Evolutionary conservation across 1,140 invertebrate species (phyloP).

Genomic region (Chelonus insularis): DNA sequence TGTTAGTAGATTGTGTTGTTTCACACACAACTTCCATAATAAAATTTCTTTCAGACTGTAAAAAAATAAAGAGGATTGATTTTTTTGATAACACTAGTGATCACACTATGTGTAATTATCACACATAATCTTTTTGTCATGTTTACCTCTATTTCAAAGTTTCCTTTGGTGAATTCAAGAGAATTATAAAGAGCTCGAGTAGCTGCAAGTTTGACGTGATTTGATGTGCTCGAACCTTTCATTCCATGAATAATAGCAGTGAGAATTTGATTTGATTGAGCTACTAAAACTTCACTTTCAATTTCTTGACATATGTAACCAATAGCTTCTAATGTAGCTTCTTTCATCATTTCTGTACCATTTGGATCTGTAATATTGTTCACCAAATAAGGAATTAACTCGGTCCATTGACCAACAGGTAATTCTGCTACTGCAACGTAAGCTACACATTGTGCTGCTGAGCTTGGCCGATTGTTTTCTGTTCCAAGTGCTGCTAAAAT

Average conservation of each 20-base stretch:
- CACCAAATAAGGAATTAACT: conserved; percentile 84
- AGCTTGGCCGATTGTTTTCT: conserved; percentile 91
- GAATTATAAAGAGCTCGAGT: conserved; percentile 98
- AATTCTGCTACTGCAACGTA: conserved; percentile 97
- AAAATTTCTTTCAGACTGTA: conserved; percentile 89
- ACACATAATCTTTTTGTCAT: too few species aligned
- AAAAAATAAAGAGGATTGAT: conserved; percentile 27
- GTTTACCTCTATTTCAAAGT: conserved; percentile 95
- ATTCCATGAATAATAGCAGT: conserved; percentile 99
- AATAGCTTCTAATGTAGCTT: conserved; percentile 95
- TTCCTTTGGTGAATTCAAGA: conserved; percentile 96
- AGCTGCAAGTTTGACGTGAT: conserved; percentile 89
- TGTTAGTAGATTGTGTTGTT: conserved; percentile 82
- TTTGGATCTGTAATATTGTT: conserved; percentile 86
- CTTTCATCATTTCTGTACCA: conserved; percentile 91
- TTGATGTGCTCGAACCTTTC: conserved; percentile 78
- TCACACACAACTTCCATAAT: conserved; percentile 99
- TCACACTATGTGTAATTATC: too few species aligned
- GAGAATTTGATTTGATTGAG: conserved; percentile 93
- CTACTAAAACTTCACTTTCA: conserved; percentile 87
- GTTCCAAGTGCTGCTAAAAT: conserved; percentile 92
- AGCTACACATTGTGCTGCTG: conserved; percentile 98
- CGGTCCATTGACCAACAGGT: conserved; percentile 80
- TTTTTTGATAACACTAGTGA: too few species aligned
- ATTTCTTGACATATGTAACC: conserved; percentile 83